Evolutionary conservation across 2,888 invertebrate genomes (phyloP).

Genomic region (Pilophorus perplexus): DNA sequence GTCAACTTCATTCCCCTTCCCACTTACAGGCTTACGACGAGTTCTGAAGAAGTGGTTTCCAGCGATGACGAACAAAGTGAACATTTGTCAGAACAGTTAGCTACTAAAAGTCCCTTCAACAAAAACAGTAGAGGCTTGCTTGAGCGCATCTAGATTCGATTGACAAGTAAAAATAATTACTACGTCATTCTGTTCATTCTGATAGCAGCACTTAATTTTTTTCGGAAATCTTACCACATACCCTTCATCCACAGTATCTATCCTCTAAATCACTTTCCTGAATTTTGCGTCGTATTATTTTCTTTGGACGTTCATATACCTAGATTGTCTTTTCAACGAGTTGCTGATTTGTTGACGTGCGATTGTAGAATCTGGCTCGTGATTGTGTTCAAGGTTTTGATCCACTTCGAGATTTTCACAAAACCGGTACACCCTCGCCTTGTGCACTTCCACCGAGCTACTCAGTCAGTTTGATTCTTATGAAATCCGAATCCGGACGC

Average conservation of each 20-base stretch:
- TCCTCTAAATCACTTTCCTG: neutral
- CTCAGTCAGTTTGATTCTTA: too few relatives aligned
- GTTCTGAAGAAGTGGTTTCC: too few relatives aligned
- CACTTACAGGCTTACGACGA: too few relatives aligned
- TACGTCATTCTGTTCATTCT: too few relatives aligned
- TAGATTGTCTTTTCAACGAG: neutral
- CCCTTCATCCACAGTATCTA: neutral
- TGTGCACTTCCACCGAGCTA: constrained; percentile 1
- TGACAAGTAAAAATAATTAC: neutral
- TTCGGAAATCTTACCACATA: neutral
- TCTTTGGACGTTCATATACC: neutral
- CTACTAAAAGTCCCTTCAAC: neutral
- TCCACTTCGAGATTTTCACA: neutral
- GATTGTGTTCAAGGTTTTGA: neutral
- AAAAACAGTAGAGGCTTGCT: neutral
- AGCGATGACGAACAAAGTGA: neutral
- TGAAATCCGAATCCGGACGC: too few relatives aligned
- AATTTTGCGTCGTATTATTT: neutral
- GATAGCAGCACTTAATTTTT: neutral
- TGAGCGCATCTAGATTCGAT: neutral
- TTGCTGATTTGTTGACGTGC: constrained; percentile 7
- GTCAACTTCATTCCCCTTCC: too few relatives aligned
- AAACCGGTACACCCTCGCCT: neutral
- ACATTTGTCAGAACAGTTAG: neutral
- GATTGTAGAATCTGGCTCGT: neutral